These are phyloP conservation scores for Brachionus calyciflorus DNA, from an alignment of 1,140 invertebrate genomes.

Conservation along the genomic window DNA sequence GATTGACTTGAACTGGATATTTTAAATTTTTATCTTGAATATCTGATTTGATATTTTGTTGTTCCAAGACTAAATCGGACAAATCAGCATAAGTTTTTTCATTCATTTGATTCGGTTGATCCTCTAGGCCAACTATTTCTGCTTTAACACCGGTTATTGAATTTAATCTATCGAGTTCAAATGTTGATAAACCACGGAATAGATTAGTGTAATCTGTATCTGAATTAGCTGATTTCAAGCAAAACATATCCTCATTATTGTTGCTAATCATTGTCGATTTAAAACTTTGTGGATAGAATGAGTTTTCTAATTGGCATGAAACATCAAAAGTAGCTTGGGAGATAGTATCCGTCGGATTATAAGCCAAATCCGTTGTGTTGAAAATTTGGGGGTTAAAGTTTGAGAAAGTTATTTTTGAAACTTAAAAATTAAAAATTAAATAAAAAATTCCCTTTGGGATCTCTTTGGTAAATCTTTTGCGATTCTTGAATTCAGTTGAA, in stretches of 20 bases:
- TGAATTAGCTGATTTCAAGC: neutral
- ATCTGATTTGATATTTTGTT: neutral
- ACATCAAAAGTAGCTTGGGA: too few relatives aligned
- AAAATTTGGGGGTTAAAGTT: neutral
- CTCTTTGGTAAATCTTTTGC: neutral
- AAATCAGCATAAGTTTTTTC: conserved; percentile 34
- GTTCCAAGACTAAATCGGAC: neutral
- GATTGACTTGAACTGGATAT: conserved; percentile 2
- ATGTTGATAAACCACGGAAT: conserved; percentile 20
- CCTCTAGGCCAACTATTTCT: neutral
- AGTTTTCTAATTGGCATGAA: too few relatives aligned
- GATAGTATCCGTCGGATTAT: too few relatives aligned
- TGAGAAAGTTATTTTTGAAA: conserved; percentile 24
- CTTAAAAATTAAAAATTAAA: neutral
- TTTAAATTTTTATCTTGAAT: neutral
- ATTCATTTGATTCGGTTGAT: neutral
- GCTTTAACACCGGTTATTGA: neutral
- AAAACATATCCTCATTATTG: neutral
- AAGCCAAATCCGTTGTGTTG: neutral
- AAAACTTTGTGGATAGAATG: too few relatives aligned
- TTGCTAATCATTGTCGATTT: neutral
- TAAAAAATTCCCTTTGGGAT: too few relatives aligned
- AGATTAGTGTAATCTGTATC: neutral
- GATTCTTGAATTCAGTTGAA: neutral
- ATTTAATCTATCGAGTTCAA: neutral